Percentiles rank a stretch among this genome's conserved stretches.
Conservation (phyloP, 2,888 invertebrate genomes). For the Lycia hirtaria region DNA sequence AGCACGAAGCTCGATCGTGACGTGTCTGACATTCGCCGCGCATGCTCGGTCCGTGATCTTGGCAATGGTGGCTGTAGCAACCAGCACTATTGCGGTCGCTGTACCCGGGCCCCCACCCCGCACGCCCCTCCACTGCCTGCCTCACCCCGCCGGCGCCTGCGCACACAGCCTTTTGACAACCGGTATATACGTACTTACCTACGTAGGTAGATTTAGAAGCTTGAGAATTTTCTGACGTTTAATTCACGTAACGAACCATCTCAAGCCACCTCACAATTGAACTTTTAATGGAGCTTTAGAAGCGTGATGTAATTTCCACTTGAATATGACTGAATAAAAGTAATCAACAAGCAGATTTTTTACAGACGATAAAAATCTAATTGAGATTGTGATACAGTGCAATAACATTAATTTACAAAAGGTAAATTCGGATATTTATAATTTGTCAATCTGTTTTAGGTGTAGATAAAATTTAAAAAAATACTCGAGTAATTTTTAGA, state of each 20-base stretch:
- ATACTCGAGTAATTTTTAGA: too few species aligned
- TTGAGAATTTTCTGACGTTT: constrained; percentile 81
- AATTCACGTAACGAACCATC: constrained; percentile 76
- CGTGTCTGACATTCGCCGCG: constrained; percentile 84
- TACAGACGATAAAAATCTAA: constrained; percentile 32
- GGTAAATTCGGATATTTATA: background rate
- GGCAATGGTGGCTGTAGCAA: constrained; percentile 82
- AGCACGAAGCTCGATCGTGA: constrained; percentile 80
- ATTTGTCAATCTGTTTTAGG: background rate
- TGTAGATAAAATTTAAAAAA: too few species aligned
- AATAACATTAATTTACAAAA: background rate
- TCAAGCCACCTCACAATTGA: constrained; percentile 61
- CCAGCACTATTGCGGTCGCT: constrained; percentile 80
- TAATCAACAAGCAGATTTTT: constrained; percentile 28
- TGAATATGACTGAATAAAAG: constrained; percentile 28
- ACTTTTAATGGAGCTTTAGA: constrained; percentile 62
- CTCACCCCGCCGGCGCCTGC: constrained; percentile 44
- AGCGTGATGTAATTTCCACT: constrained; percentile 53
- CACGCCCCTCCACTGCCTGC: constrained; percentile 35
- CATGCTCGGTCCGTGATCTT: constrained; percentile 86
- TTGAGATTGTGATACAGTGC: constrained; percentile 5
- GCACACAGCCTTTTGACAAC: constrained; percentile 77
- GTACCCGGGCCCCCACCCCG: constrained; percentile 65
- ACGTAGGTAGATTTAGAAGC: constrained; percentile 62
- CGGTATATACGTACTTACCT: constrained; percentile 70